Percentiles rank a stretch among this genome's conserved stretches.
Evolutionary conservation across 2,797 vertebrate genomes (phyloP).

Genomic region (Silurus aristotelis): DNA sequence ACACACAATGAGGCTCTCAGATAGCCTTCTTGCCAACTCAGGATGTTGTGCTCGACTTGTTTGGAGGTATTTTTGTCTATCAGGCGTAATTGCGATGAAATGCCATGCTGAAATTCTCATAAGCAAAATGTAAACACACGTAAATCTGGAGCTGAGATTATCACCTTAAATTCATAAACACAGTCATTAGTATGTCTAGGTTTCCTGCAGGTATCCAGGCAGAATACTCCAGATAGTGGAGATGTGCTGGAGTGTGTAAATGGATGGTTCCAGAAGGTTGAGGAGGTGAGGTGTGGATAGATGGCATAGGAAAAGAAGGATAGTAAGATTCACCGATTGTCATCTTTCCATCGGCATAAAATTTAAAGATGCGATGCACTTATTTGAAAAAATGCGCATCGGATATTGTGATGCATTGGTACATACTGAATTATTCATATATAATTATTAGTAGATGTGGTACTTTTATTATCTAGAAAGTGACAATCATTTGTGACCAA

Average conservation of each 20-base stretch:
- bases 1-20: not conserved
- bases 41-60: not conserved
- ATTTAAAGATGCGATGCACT: no score
- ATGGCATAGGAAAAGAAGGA: not conserved
- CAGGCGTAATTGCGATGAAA: not conserved
- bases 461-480: no score
- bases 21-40: not conserved
- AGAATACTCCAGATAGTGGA: not conserved
- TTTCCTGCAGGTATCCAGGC: not conserved
- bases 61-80: not conserved
- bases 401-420: no score
- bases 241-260: no score
- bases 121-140: not conserved
- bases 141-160: not conserved
- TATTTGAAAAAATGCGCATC: no score
- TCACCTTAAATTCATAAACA: not conserved
- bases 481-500: no score
- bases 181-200: no score
- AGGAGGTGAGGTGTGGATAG: not conserved
- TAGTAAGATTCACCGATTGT: no score
- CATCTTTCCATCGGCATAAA: no score
- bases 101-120: not conserved
- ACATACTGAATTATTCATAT: no score
- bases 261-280: not conserved
- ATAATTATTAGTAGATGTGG: no score